phyloP scores from a whole-genome alignment of 2,888 invertebrate species.

The Boloria selene region DNA sequence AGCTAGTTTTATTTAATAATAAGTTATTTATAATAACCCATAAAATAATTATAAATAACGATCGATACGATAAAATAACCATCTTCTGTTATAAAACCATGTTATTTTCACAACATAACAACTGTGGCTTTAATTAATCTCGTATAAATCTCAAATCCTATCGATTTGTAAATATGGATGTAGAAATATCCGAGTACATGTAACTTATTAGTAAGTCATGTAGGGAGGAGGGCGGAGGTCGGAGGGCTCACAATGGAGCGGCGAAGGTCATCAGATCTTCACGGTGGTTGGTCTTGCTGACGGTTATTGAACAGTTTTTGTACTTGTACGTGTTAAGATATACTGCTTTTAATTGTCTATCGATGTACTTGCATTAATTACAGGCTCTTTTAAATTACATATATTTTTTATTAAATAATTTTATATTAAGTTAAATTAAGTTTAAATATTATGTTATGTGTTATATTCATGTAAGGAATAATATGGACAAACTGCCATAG shows the following conservation, averaged over 20 bases:
- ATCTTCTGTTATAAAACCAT: too few relatives aligned
- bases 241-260: conserved; percentile 62
- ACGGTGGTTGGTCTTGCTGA: conserved; percentile 56
- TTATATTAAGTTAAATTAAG: too few relatives aligned
- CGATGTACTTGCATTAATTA: conserved; percentile 1
- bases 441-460: too few relatives aligned
- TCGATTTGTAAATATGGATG: not conserved
- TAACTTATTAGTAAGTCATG: conserved; percentile 23
- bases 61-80: too few relatives aligned
- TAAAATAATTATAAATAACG: too few relatives aligned
- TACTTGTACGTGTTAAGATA: conserved; percentile 17
- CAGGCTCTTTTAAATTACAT: not conserved
- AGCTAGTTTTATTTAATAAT: too few relatives aligned
- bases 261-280: conserved; percentile 79
- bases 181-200: conserved; percentile 22
- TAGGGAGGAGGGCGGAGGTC: conserved; percentile 38
- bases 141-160: not conserved
- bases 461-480: too few relatives aligned
- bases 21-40: too few relatives aligned
- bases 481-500: too few relatives aligned
- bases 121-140: too few relatives aligned
- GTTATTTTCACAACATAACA: too few relatives aligned
- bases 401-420: not conserved
- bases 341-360: conserved; percentile 22
- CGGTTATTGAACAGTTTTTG: conserved; percentile 33